A percentile compares a stretch with the other conserved stretches of the same genome.
Conservation (phyloP, 2,797 vertebrate genomes). For the Rhinella marina region DNA sequence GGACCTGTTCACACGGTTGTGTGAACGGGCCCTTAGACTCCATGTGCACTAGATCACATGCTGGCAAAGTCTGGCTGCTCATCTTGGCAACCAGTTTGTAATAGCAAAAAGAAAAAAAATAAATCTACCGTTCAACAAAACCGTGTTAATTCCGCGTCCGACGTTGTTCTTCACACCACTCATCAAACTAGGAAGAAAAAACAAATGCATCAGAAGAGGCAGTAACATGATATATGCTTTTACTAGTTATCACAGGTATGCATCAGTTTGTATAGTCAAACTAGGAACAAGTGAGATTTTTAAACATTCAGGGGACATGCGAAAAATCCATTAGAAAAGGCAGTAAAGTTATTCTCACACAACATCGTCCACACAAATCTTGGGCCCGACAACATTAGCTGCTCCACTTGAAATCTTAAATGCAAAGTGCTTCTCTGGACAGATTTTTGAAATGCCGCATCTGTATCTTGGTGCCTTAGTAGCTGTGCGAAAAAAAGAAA, state of each 20-base stretch:
- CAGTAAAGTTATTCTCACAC: conserved; percentile 79
- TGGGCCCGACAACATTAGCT: conserved; percentile 94
- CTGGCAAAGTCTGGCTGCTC: not conserved
- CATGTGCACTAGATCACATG: not conserved
- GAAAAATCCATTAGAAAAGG: not conserved
- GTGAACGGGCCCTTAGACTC: not conserved
- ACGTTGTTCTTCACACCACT: conserved; percentile 97
- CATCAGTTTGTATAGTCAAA: not conserved
- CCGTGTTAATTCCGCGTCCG: conserved; percentile 93
- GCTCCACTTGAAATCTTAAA: conserved; percentile 97
- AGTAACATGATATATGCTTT: not conserved
- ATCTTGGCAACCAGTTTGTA: not conserved
- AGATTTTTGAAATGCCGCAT: conserved; percentile 89
- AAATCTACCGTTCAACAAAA: conserved; percentile 87
- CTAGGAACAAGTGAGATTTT: not conserved
- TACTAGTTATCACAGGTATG: too few species aligned
- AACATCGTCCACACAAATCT: conserved; percentile 92
- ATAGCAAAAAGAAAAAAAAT: not conserved
- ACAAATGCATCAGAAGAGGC: not conserved
- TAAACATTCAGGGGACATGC: not conserved
- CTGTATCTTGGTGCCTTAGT: conserved; percentile 80
- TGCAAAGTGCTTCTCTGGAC: conserved; percentile 86
- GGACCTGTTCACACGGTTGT: too few species aligned
- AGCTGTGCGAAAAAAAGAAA: conserved; percentile 72
- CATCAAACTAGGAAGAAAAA: conserved; percentile 81